Percentiles rank a stretch among this genome's conserved stretches.
Evolutionary conservation across 2,888 invertebrate genomes (phyloP).

Genomic region (Ecliptopera silaceata): DNA sequence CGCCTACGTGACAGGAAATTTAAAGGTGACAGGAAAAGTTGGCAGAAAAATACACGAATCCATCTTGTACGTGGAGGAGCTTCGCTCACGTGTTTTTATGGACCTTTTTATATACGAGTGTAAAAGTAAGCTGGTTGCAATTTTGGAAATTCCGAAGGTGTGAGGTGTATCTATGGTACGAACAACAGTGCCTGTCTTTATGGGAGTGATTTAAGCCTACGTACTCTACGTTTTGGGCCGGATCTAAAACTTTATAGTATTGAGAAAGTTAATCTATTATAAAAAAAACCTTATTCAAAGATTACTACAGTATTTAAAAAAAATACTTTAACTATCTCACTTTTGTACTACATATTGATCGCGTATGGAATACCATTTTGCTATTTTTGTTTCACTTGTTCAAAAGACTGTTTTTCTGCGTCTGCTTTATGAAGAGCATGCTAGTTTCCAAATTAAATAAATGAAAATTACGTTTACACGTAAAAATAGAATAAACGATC

Average conservation of each 20-base stretch:
- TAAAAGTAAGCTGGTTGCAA: conserved; percentile 8
- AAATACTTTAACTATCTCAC: too few species aligned
- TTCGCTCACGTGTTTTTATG: conserved; percentile 24
- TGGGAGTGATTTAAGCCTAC: too few species aligned
- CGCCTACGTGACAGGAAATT: conserved; percentile 36
- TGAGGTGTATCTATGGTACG: background rate
- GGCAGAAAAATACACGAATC: conserved; percentile 27
- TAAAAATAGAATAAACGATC: background rate
- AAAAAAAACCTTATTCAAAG: too few species aligned
- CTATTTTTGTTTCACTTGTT: too few species aligned
- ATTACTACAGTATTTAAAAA: too few species aligned
- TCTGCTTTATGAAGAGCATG: background rate
- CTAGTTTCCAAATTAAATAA: background rate
- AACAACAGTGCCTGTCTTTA: too few species aligned
- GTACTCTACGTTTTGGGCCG: too few species aligned
- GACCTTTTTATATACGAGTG: conserved; percentile 4
- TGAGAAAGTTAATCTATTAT: too few species aligned
- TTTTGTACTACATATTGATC: too few species aligned
- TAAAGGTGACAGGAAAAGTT: conserved; percentile 27
- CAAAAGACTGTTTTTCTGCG: too few species aligned
- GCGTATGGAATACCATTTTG: too few species aligned
- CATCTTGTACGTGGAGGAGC: conserved; percentile 25
- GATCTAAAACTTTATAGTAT: too few species aligned
- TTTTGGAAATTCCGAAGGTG: background rate
- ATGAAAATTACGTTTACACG: background rate